These are phyloP conservation scores for Melanotaenia trifasciata DNA, from an alignment of 2,797 vertebrate genomes.

Conservation along the genomic window DNA sequence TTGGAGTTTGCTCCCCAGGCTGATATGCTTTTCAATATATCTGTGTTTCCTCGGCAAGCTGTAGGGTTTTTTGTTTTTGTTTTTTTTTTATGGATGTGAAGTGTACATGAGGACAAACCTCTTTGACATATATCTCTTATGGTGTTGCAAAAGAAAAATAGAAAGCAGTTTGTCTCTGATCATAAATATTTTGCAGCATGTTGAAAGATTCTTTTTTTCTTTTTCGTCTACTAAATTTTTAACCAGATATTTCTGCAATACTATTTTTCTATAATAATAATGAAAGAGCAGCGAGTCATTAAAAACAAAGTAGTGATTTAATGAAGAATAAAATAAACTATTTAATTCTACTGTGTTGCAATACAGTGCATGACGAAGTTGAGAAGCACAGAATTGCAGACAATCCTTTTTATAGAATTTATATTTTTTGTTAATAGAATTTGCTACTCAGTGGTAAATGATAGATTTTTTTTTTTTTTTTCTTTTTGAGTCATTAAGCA, in stretches of 20 bases:
- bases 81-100: conserved; percentile 36
- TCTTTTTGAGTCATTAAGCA: conserved; percentile 7
- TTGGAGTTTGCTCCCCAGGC: conserved; percentile 16
- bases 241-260: background rate
- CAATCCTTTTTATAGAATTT: conserved; percentile 39
- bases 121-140: conserved; percentile 33
- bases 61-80: background rate
- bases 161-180: conserved; percentile 48
- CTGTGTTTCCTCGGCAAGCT: conserved; percentile 43
- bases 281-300: conserved; percentile 6
- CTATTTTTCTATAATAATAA: background rate
- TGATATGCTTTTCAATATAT: conserved; percentile 17
- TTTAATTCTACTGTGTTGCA: conserved; percentile 10
- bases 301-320: conserved; percentile 25
- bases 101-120: conserved; percentile 44
- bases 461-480: conserved; percentile 23
- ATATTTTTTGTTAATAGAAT: conserved; percentile 54
- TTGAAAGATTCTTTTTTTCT: conserved; percentile 12
- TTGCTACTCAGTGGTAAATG: conserved; percentile 50
- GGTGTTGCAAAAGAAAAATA: conserved; percentile 20
- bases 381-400: conserved; percentile 34
- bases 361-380: conserved; percentile 27
- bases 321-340: background rate
- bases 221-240: background rate
- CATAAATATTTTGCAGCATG: conserved; percentile 50